These are phyloP conservation scores for Yponomeuta malinellus DNA, from an alignment of 2,888 invertebrate genomes.

Conservation along the genomic window DNA sequence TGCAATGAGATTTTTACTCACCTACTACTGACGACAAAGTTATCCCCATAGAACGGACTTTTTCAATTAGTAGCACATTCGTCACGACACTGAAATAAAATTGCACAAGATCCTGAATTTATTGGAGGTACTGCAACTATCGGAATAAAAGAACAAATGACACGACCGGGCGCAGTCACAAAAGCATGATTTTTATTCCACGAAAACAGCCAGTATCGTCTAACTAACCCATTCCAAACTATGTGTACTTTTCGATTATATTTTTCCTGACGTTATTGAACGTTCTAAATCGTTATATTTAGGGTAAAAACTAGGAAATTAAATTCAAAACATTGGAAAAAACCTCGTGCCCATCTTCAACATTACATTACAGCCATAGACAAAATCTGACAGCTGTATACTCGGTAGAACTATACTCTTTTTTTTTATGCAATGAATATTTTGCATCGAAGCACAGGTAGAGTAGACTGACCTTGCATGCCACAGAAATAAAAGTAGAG, in stretches of 20 bases:
- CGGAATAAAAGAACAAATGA: slow-evolving; percentile 12
- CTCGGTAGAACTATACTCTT: no score
- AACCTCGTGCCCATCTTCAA: slow-evolving; percentile 33
- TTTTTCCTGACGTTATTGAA: neutral
- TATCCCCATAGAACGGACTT: slow-evolving; percentile 39
- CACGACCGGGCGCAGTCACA: slow-evolving; percentile 12
- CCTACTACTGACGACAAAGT: slow-evolving; percentile 35
- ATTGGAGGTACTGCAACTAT: neutral
- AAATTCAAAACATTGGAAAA: slow-evolving; percentile 35
- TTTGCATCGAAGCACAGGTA: no score
- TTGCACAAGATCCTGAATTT: neutral
- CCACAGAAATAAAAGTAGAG: no score
- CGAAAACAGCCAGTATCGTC: neutral
- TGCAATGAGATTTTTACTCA: slow-evolving; percentile 29
- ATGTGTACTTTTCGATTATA: neutral
- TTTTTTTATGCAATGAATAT: neutral
- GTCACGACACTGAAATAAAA: slow-evolving; percentile 7
- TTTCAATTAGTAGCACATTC: slow-evolving; percentile 32
- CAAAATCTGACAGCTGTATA: slow-evolving; percentile 9
- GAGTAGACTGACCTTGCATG: no score
- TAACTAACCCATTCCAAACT: slow-evolving; percentile 7
- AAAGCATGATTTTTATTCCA: slow-evolving; percentile 1
- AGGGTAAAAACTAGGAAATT: slow-evolving; percentile 12
- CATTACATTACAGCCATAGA: slow-evolving; percentile 16
- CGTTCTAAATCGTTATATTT: neutral